Evolutionary conservation across 2,797 vertebrate genomes (phyloP).

Genomic region (Macropus fuliginosus): DNA sequence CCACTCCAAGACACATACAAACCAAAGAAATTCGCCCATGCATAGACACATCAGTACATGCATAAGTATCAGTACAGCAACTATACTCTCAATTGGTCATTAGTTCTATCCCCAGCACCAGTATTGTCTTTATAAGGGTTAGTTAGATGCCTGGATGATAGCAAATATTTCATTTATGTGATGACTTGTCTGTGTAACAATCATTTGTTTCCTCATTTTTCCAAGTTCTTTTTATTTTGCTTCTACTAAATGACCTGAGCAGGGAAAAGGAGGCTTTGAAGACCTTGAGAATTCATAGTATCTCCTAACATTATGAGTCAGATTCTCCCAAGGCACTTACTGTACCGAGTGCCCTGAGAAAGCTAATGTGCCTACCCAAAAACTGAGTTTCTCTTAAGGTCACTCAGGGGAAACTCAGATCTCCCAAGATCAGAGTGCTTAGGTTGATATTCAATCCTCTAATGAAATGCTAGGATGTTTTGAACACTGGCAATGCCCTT

Average conservation of each 20-base stretch:
- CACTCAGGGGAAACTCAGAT: background rate
- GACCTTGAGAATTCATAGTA: conserved; percentile 11
- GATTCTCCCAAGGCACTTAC: background rate
- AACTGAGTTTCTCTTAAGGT: conserved; percentile 13
- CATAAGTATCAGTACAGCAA: background rate
- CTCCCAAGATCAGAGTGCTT: background rate
- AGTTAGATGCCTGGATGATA: background rate
- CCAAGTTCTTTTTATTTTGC: background rate
- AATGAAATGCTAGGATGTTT: background rate
- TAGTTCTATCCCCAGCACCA: background rate
- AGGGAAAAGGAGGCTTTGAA: background rate
- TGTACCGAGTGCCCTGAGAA: background rate
- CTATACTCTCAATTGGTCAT: background rate
- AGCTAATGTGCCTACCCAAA: background rate
- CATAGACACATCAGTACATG: background rate
- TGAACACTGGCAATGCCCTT: background rate
- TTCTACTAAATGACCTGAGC: background rate
- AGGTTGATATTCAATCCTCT: background rate
- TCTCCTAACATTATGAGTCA: background rate
- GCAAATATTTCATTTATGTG: background rate
- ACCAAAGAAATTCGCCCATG: background rate
- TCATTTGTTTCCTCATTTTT: conserved; percentile 1
- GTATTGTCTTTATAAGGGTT: background rate
- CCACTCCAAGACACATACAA: conserved; percentile 12
- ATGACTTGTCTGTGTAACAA: background rate